These are phyloP conservation scores for Condylostylus longicornis DNA, from an alignment of 1,140 invertebrate genomes.

Conservation along the genomic window DNA sequence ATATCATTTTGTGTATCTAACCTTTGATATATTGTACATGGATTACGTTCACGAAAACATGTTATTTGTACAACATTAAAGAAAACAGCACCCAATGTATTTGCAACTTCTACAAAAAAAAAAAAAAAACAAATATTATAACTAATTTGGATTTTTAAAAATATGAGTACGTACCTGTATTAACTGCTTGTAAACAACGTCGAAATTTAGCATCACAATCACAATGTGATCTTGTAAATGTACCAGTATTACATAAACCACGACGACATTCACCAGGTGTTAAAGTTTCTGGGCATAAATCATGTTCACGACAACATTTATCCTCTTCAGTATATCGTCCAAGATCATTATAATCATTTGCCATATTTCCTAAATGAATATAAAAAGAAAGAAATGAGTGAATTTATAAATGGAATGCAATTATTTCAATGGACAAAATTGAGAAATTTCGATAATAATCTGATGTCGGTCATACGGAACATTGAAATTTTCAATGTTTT, in stretches of 20 bases:
- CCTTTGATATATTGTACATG: constrained; percentile 48
- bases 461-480: no score
- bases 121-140: no score
- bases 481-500: no score
- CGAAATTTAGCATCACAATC: constrained; percentile 54
- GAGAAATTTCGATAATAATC: no score
- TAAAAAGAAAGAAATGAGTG: background rate
- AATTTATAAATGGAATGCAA: no score
- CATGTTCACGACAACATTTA: constrained; percentile 59
- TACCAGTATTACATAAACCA: constrained; percentile 51
- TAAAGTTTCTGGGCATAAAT: constrained; percentile 50
- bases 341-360: constrained; percentile 46
- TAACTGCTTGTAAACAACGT: constrained; percentile 46
- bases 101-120: constrained; percentile 38
- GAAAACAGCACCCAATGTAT: constrained; percentile 51
- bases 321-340: constrained; percentile 49
- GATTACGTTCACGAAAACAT: constrained; percentile 48
- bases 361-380: constrained; percentile 31
- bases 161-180: constrained; percentile 29
- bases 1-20: constrained; percentile 18
- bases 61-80: constrained; percentile 53
- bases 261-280: constrained; percentile 42
- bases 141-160: no score
- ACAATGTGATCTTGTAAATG: constrained; percentile 53
- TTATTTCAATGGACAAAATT: no score